A percentile compares a stretch with the other conserved stretches of the same genome.
phyloP scores from a whole-genome alignment of 1,140 invertebrate species.

The Hetaerina americana region DNA sequence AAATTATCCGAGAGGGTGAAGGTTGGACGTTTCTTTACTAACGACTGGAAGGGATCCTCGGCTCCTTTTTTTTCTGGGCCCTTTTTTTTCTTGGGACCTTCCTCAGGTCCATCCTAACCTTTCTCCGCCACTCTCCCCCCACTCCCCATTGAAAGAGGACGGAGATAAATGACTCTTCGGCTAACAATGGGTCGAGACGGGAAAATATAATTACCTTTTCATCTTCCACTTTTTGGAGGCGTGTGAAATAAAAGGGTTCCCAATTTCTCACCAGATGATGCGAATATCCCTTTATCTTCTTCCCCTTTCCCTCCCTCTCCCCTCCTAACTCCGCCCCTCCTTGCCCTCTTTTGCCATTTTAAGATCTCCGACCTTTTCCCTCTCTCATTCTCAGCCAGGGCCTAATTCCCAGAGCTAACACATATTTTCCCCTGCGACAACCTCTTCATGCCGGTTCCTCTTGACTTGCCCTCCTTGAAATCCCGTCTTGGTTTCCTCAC shows the following conservation, averaged over 20 bases:
- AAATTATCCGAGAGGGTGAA: neutral
- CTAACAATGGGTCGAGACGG: neutral
- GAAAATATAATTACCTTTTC: constrained; percentile 1
- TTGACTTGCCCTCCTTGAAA: too few relatives aligned
- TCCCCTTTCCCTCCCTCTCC: neutral
- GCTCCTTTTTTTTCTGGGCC: neutral
- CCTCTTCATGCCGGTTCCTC: neutral
- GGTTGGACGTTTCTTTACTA: neutral
- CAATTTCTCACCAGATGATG: neutral
- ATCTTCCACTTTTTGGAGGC: neutral
- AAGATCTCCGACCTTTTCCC: neutral
- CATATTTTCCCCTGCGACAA: neutral
- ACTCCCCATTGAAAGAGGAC: too few relatives aligned
- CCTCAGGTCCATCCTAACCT: too few relatives aligned
- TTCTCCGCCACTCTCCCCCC: neutral
- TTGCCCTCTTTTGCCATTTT: neutral
- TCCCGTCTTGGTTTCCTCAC: too few relatives aligned
- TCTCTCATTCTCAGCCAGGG: too few relatives aligned
- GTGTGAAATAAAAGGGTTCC: neutral
- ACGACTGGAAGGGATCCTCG: neutral
- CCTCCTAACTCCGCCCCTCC: neutral
- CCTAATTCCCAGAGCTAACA: too few relatives aligned
- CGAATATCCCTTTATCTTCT: neutral
- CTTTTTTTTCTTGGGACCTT: too few relatives aligned
- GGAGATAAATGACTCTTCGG: neutral